Evolutionary conservation across 1,140 invertebrate genomes (phyloP), one percentile per base, ranked within the genome.

Genomic region (Stegodyphus mimosarum): DNA sequence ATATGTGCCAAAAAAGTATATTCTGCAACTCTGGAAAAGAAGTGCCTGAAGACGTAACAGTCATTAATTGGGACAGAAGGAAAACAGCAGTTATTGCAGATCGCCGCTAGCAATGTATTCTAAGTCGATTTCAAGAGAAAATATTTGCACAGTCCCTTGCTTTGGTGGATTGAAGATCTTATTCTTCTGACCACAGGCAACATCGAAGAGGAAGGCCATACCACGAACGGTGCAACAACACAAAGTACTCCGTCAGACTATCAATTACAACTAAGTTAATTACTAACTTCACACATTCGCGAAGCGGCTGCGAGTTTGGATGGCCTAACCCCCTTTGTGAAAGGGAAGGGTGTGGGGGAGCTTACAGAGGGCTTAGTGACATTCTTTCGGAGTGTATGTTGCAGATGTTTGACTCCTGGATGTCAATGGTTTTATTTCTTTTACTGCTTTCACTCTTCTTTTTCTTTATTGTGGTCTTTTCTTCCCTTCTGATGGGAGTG

Each of bases 181-280:
- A 60, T 60, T 60, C 55, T 11, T 60, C 9, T 60, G 55, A 60
- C 55, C 55, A 60, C 55, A 60, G 55, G 55, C 55, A 33, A 33
- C 33, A 33, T 60, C 15, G 55, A 60, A 60, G 55, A 15, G 55
- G 15, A 77, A 66, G 66, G 33, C n/a, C 60, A 77, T n/a, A 50
- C 60, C 15, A 52, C 75, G 63, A 53, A 64, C 55, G 60, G 10
- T 5, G 75, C 75, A 67, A 64, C 33, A 77, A 51, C 48, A 77
- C 63, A 7, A 2, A 49, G 75, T 51, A 51, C 64, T 51, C 17
- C 52, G 60, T 48, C 48, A 77, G 63, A 77, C 75, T 77, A 77
- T 77, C 75, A 77, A 77, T 77, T 77, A 77, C 75, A 60, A n/a
- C 17, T 48, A 49, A 77, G 75, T 77, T 77, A 77, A 77, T 77